Evolutionary conservation across 1,140 invertebrate species (phyloP).

Genomic region (Hestina assimilis): DNA sequence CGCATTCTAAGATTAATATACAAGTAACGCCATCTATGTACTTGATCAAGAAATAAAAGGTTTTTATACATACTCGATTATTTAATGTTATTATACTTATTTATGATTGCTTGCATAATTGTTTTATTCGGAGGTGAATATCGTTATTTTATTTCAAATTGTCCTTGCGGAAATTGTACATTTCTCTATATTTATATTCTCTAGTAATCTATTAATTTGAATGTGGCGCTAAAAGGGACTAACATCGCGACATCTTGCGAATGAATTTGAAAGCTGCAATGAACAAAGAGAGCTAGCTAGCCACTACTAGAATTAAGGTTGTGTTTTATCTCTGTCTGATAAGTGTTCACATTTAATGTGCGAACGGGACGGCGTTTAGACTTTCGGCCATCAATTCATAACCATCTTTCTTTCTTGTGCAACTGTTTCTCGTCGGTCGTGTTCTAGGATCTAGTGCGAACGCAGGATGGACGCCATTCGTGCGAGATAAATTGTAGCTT

Average conservation of each 20-base stretch:
- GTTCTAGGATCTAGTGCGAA: slow-evolving; percentile 71
- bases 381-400: slow-evolving; percentile 72
- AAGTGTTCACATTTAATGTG: slow-evolving; percentile 27
- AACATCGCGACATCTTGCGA: slow-evolving; percentile 50
- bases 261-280: slow-evolving; percentile 44
- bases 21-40: slow-evolving; percentile 24
- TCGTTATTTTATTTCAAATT: too few species aligned
- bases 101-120: too few species aligned
- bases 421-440: slow-evolving; percentile 77
- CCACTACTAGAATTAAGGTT: slow-evolving; percentile 73
- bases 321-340: slow-evolving; percentile 70
- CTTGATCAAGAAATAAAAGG: not conserved
- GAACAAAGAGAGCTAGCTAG: slow-evolving; percentile 77
- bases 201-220: too few species aligned
- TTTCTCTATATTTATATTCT: too few species aligned
- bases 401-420: slow-evolving; percentile 77
- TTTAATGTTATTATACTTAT: too few species aligned
- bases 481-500: slow-evolving; percentile 69
- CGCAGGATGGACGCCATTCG: slow-evolving; percentile 78
- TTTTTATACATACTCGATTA: not conserved
- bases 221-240: slow-evolving; percentile 35
- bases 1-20: slow-evolving; percentile 1
- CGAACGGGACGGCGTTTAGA: slow-evolving; percentile 58
- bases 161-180: too few species aligned
- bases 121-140: too few species aligned